phyloP scores from a whole-genome alignment of 2,888 invertebrate genomes.

The Charanyca ferruginea region DNA sequence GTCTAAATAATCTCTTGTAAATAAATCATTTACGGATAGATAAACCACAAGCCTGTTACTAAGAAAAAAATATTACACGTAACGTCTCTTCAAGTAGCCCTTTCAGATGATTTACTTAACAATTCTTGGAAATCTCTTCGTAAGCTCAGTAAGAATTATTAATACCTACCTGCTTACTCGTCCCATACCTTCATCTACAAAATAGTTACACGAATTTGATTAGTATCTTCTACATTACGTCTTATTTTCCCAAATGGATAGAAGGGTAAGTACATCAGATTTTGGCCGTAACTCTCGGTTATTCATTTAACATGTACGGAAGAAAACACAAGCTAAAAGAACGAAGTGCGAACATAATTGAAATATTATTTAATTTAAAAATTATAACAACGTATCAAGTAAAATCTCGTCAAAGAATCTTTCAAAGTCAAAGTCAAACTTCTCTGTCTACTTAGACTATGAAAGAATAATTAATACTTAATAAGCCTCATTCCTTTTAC shows the following conservation, averaged over 20 bases:
- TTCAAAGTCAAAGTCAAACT: too few species aligned
- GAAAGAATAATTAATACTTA: slow-evolving; percentile 20
- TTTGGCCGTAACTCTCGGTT: too few species aligned
- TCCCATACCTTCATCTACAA: not conserved
- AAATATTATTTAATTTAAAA: too few species aligned
- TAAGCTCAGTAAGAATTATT: slow-evolving; percentile 26
- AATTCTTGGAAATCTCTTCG: slow-evolving; percentile 1
- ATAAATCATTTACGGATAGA: not conserved
- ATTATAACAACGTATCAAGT: too few species aligned
- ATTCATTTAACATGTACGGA: too few species aligned
- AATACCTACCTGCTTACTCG: too few species aligned
- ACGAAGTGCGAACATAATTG: too few species aligned
- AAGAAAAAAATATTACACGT: not conserved
- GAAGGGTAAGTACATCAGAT: too few species aligned
- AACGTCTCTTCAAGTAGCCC: slow-evolving; percentile 7
- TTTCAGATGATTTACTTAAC: slow-evolving; percentile 1
- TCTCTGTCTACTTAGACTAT: too few species aligned
- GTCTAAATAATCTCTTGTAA: too few species aligned
- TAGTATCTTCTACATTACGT: slow-evolving; percentile 6
- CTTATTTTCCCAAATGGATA: slow-evolving; percentile 50
- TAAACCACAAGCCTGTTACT: not conserved
- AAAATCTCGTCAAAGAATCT: too few species aligned
- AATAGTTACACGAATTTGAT: slow-evolving; percentile 21
- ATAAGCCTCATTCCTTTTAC: not conserved
- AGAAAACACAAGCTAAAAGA: too few species aligned